Conservation (phyloP, 2,888 invertebrate species). For the Choreutis nemorana region DNA sequence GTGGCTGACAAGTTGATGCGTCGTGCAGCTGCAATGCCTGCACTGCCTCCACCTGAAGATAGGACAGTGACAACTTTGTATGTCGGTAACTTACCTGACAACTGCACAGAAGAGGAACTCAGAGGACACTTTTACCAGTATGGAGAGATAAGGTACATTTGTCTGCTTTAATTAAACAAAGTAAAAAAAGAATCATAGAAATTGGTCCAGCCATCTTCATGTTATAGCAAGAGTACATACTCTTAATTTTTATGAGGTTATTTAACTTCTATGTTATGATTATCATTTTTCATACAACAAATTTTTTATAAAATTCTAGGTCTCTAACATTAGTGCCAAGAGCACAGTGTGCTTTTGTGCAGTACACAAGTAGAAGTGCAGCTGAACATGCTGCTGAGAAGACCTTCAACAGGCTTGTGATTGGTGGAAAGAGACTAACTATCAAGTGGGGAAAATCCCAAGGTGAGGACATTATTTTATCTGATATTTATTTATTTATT, state of each 20-base stretch:
- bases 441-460: constrained; percentile 99
- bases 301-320: constrained; percentile 19
- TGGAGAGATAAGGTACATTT: constrained; percentile 94
- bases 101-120: constrained; percentile 88
- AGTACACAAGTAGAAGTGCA: constrained; percentile 89
- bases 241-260: too few relatives aligned
- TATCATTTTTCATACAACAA: neutral
- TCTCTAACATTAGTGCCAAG: constrained; percentile 90
- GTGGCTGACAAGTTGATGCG: constrained; percentile 94
- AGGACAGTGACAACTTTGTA: constrained; percentile 95
- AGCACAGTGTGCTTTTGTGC: constrained; percentile 97
- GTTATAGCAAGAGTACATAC: too few relatives aligned
- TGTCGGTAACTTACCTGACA: constrained; percentile 93
- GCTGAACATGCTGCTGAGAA: constrained; percentile 95
- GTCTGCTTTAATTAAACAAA: too few relatives aligned
- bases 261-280: constrained; percentile 9
- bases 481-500: too few relatives aligned
- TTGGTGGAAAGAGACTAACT: constrained; percentile 87
- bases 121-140: constrained; percentile 98
- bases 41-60: constrained; percentile 95
- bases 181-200: too few relatives aligned
- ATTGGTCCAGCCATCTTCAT: too few relatives aligned
- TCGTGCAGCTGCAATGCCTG: constrained; percentile 92
- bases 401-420: constrained; percentile 90
- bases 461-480: constrained; percentile 57